phyloP scores from a whole-genome alignment of 2,888 invertebrate species.

The Sepiola atlantica region DNA sequence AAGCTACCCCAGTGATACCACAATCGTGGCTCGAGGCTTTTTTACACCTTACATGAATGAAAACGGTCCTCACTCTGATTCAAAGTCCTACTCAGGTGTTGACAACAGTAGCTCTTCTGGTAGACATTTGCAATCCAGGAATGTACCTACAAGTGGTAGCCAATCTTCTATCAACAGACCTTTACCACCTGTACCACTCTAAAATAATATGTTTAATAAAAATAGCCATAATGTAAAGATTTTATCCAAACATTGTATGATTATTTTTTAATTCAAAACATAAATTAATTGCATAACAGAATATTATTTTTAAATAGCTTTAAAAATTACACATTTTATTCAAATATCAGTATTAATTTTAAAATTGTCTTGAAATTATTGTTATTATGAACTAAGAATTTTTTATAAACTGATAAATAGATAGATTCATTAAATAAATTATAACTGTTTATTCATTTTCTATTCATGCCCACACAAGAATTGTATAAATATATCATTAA shows the following conservation, averaged over 20 bases:
- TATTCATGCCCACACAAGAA: neutral
- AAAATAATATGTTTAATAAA: neutral
- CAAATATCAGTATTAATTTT: neutral
- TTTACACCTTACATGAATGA: constrained; percentile 6
- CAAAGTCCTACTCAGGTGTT: neutral
- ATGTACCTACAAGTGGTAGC: constrained; percentile 32
- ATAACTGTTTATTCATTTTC: neutral
- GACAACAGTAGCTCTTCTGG: neutral
- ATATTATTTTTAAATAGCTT: constrained; percentile 32
- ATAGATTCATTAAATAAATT: neutral
- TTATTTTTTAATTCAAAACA: neutral
- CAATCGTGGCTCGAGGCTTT: neutral
- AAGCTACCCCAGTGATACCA: neutral
- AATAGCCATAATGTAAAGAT: neutral
- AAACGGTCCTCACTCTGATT: neutral
- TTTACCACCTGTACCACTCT: neutral
- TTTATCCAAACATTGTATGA: neutral
- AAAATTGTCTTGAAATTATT: neutral
- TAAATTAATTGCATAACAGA: neutral
- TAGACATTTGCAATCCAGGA: neutral
- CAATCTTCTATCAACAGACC: constrained; percentile 32
- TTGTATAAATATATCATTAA: neutral
- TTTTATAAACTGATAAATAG: neutral
- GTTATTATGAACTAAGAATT: neutral
- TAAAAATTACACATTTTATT: neutral